Evolutionary conservation across 2,113 vertebrate genomes (phyloP), one percentile per base, ranked within the genome.

Genomic region (Gallinago paraguaiae): DNA sequence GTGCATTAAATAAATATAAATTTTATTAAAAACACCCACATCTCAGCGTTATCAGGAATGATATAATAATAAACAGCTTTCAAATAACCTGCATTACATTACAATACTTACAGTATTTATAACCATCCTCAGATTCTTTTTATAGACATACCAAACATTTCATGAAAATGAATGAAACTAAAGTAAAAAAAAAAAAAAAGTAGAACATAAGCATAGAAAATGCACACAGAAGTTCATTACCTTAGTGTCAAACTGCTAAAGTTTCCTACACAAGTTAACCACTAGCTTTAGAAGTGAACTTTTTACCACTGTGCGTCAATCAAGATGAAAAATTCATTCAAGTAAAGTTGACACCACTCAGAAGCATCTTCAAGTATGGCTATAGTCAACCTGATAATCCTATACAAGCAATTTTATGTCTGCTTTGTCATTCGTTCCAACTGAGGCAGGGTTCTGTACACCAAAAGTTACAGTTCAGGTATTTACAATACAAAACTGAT

Each of bases 11-110:
- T 99, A 99, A 99, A 99, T 99, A 99, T 99, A 99, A 98, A 99
- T 99, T 99, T 99, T 99, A 99, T 99, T 99, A 98, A 99, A 99
- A 99, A 99, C 99, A 99, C 99, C 99, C 99, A 99, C 98, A 99
- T 99, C 98, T 99, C 98, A 98, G 99, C 98, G 96, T 99, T 99
- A 99, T 99, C 98, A 99, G 99, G 99, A 99, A 99, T 99, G 99
- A 99, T 99, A 99, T 99, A 99, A 99, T 99, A 99, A 99, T 99
- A 99, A 99, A 99, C 99, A 99, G 98, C 99, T 99, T 99, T 99
- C 98, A 99, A 98, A 99, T 99, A 99, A 98, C 99, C 99, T 99
- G 99, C 98, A 99, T 98, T 99, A 99, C 99, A 99, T 99, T 99
- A 99, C 99, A 99, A 99, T 99, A 99, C 98, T 99, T 99, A 99